These are phyloP conservation scores for Sturnus vulgaris DNA, from an alignment of 2,113 vertebrate genomes.

Conservation along the genomic window DNA sequence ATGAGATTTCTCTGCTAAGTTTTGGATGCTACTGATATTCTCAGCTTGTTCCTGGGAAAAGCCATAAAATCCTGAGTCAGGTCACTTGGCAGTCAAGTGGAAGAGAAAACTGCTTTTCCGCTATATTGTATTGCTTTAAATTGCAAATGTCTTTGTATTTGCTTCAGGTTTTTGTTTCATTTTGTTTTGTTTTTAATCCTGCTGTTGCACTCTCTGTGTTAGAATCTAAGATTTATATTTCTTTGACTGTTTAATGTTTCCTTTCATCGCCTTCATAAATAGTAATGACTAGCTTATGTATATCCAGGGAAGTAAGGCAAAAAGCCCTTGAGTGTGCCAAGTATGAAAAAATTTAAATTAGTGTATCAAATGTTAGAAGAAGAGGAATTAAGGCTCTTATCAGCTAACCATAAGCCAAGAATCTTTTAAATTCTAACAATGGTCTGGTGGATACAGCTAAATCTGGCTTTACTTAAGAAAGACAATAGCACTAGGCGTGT, in stretches of 20 bases:
- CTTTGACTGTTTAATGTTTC: conserved; percentile 43
- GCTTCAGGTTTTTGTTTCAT: not conserved
- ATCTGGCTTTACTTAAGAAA: not conserved
- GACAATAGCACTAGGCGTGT: not conserved
- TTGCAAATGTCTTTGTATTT: conserved; percentile 53
- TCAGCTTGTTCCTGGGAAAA: conserved; percentile 17
- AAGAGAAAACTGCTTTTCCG: conserved; percentile 33
- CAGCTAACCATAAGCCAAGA: not conserved
- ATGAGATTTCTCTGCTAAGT: not conserved
- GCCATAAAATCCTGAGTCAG: conserved; percentile 40
- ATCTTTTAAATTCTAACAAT: conserved; percentile 15
- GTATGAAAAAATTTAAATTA: conserved; percentile 37
- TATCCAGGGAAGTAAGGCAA: conserved; percentile 31
- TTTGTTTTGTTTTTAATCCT: conserved; percentile 41
- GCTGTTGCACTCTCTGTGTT: conserved; percentile 5
- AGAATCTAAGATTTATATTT: conserved; percentile 44
- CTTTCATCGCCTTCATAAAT: conserved; percentile 54
- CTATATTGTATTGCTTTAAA: conserved; percentile 44
- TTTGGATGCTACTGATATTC: not conserved
- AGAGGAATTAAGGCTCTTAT: conserved; percentile 19
- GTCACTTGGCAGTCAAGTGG: conserved; percentile 56
- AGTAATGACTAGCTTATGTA: conserved; percentile 56
- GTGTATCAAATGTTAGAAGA: conserved; percentile 31
- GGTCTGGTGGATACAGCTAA: conserved; percentile 15
- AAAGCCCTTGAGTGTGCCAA: conserved; percentile 40